Percentiles rank a stretch among this genome's conserved stretches.
phyloP scores from a whole-genome alignment of 2,113 vertebrate species.

The Pardalotus punctatus region DNA sequence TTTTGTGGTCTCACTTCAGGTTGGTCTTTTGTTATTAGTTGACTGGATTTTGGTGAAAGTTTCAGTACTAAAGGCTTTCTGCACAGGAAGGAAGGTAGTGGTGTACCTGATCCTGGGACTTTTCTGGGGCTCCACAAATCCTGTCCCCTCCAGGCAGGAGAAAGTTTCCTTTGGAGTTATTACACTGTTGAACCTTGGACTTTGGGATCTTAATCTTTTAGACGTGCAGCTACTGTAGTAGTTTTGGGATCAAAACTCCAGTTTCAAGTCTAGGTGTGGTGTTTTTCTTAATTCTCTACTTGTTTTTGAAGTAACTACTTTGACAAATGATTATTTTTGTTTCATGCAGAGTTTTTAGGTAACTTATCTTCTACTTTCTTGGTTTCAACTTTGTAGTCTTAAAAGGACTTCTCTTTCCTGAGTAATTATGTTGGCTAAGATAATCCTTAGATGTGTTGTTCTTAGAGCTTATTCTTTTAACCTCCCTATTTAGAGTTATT shows the following conservation, averaged over 20 bases:
- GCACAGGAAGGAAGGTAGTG: not conserved
- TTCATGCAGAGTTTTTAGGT: not conserved
- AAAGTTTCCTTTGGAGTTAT: not conserved
- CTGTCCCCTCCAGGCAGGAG: not conserved
- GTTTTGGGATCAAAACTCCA: not conserved
- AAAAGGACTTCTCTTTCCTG: not conserved
- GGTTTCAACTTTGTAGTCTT: not conserved
- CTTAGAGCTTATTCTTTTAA: constrained; percentile 34
- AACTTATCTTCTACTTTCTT: not conserved
- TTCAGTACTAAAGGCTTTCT: not conserved
- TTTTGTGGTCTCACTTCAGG: not conserved
- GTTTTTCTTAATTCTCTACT: not conserved
- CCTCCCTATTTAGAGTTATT: constrained; percentile 43
- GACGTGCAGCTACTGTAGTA: not conserved
- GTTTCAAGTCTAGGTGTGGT: not conserved
- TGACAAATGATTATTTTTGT: not conserved
- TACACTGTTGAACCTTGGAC: not conserved
- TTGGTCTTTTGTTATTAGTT: not conserved
- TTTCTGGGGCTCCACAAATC: not conserved
- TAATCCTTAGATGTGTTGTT: constrained; percentile 27
- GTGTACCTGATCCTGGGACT: not conserved
- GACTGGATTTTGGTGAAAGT: not conserved
- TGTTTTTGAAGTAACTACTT: not conserved
- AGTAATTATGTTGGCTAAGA: constrained; percentile 14
- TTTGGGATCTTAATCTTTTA: not conserved